Conservation (phyloP, 2,888 invertebrate genomes). For the Drosophila subquinaria region DNA sequence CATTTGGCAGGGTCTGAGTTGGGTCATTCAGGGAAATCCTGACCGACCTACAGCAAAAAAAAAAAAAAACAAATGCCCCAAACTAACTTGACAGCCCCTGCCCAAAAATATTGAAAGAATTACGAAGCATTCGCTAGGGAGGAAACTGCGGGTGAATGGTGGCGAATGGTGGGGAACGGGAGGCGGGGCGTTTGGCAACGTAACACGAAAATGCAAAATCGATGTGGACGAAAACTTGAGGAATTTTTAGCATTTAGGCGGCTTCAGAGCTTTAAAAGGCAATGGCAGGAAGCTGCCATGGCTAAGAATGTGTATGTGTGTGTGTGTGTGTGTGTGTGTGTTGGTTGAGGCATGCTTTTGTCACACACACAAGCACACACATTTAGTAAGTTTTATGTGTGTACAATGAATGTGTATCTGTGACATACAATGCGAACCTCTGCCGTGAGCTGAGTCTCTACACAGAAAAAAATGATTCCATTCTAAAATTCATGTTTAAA, state of each 20-base stretch:
- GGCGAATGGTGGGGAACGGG: neutral
- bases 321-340: slow-evolving; percentile 4
- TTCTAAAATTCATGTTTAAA: too few relatives aligned
- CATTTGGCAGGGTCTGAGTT: slow-evolving; percentile 45
- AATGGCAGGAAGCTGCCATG: slow-evolving; percentile 35
- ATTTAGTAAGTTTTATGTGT: slow-evolving; percentile 10
- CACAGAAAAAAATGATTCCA: too few relatives aligned
- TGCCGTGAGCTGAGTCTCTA: slow-evolving; percentile 21
- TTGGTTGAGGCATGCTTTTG: slow-evolving; percentile 13
- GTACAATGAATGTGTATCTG: slow-evolving; percentile 33
- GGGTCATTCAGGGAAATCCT: slow-evolving; percentile 33
- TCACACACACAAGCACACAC: slow-evolving; percentile 15
- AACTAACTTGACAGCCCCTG: slow-evolving; percentile 26
- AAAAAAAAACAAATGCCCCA: neutral
- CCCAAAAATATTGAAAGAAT: slow-evolving; percentile 51
- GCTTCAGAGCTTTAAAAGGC: slow-evolving; percentile 56
- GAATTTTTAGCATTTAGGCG: slow-evolving; percentile 51
- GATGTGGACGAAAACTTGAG: slow-evolving; percentile 55
- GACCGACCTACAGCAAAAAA: neutral
- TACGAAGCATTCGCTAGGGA: slow-evolving; percentile 31
- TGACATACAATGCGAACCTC: slow-evolving; percentile 59
- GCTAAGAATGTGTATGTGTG: neutral
- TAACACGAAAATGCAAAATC: slow-evolving; percentile 70
- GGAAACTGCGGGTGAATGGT: neutral
- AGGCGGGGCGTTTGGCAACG: slow-evolving; percentile 16